Percentiles rank a stretch among this genome's conserved stretches.
phyloP scores from a whole-genome alignment of 2,113 vertebrate genomes.

The Sinocyclocheilus maitianheensis region DNA sequence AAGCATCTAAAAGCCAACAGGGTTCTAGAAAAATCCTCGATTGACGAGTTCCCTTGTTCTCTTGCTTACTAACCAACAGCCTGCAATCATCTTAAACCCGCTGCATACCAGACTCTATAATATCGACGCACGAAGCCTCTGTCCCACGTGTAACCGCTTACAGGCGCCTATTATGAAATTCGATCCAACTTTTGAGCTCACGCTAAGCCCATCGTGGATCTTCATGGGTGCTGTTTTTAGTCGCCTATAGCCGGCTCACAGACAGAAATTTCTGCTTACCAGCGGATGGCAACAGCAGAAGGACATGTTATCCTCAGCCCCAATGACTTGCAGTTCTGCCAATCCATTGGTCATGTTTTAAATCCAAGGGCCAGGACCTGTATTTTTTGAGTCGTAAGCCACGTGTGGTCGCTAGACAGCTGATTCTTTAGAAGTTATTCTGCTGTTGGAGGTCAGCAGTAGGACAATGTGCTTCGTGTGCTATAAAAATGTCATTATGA shows the following conservation, averaged over 20 bases:
- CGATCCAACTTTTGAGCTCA: conserved; percentile 58
- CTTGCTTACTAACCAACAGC: conserved; percentile 22
- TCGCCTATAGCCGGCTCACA: conserved; percentile 54
- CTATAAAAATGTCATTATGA: background rate
- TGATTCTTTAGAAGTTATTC: conserved; percentile 1
- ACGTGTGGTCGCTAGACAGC: no score
- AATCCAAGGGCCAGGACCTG: conserved; percentile 4
- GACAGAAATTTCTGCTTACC: conserved; percentile 55
- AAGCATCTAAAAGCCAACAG: background rate
- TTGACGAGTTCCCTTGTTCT: conserved; percentile 18
- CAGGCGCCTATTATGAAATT: conserved; percentile 73
- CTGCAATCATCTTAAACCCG: conserved; percentile 20
- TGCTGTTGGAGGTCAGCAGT: background rate
- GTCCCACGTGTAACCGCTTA: conserved; percentile 35
- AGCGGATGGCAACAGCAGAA: conserved; percentile 31
- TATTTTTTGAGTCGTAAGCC: background rate
- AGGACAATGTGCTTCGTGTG: background rate
- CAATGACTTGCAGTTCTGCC: conserved; percentile 22
- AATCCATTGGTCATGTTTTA: conserved; percentile 39
- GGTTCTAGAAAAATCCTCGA: background rate
- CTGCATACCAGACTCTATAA: conserved; percentile 49
- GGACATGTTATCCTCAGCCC: conserved; percentile 31
- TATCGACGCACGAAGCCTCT: conserved; percentile 31
- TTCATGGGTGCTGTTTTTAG: conserved; percentile 71
- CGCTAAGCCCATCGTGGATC: conserved; percentile 64